Base-by-base conservation (phyloP, 2,888 invertebrate genomes). In the Drosophila longiperda region DNA sequence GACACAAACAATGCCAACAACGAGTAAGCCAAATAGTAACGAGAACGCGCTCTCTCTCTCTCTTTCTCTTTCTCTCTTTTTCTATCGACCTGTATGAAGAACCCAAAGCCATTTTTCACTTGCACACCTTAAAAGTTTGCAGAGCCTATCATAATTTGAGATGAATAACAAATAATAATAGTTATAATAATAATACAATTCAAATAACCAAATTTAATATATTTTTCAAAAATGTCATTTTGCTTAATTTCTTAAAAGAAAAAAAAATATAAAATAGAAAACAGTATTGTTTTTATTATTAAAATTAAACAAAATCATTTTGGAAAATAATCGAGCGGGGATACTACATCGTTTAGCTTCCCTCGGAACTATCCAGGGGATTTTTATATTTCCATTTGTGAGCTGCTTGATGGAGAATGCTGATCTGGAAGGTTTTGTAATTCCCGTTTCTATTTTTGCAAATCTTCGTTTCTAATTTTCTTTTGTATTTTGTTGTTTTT, bases 1-100 rank as follows among this genome's bases (percentile, higher is more conserved):
- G 79, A 40, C 79, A 70, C 73, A 54, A 63, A 70, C 69, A 80
- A 63, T 76, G 79, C 26, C 62, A 74, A 42, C 42, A 61, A 38
- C 49, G 59, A 73, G 49, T 33, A 36, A 64, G 40, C 54, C 58
- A 64, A 69, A 23, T 64, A 33, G 50, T 52, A 42, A 72, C 38
- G 40, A 66, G 59, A 34, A 17, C 12, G 23, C 20, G 11, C 17
- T 34, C 9, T 29, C 36, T 15, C 6, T 38, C 20, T 53, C 23
- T 12, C 11, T 20, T 12, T 32, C 32, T 50, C 12, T 20, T 3
- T n/a, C 32, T 0, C n/a, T 52, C 32, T 52, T 1, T 17, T 15
- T 9, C 1, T 23, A 8, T 53, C 23, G 23, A 23, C 15, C 26
- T 36, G 23, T 23, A 26, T 8, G 26, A 38, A 29, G 38, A 20